Evolutionary conservation across 92 coral and sea anemone species (phyloP), one percentile per base, ranked within the genome.

Genomic region (Micromussa lordhowensis): DNA sequence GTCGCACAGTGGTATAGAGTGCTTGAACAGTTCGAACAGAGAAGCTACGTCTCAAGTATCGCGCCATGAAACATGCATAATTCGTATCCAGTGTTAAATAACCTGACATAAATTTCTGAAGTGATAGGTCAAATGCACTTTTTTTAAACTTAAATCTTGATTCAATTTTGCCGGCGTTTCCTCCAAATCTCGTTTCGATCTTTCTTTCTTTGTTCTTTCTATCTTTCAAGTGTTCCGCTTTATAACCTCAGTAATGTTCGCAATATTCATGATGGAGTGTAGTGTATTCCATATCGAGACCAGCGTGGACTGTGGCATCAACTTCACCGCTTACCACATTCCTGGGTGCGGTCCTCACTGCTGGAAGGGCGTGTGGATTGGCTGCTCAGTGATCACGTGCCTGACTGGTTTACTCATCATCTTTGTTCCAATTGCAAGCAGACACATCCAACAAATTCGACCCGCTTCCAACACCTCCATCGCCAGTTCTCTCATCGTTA

Each of bases 281-380:
- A 93, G 90, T 30, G 88, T 85, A 15, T 93, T 82, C 74, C 85
- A 87, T 29, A 88, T 79, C 77, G 44, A 84, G 80, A 93, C 96
- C 51, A 93, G 88, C 64, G 94, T 93, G 10, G 81, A 91, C 82
- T 93, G 96, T 53, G 44, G 38, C 76, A 40, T 71, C 80, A 91
- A 91, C 86, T 87, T 87, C 74, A 93, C 96, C 30, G 15, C 64
- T 21, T 93, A 87, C 80, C 71, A 63, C 4, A 87, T 81, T 18
- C 88, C 90, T 28, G 80, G 79, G 7, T 93, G 94, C 81, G 88
- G 85, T 32, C 87, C 90, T 1, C 91, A 88, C 77, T 93, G 96
- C 75, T 93, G 93, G 96, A 91, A 93, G 58, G 89, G 92, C 3
- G 19, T 93, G 55, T 93, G 96, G 96, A 71, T 88, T 9, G 77